Evolutionary conservation across 2,888 invertebrate genomes (phyloP).

Genomic region (Argyra leucocephala): DNA sequence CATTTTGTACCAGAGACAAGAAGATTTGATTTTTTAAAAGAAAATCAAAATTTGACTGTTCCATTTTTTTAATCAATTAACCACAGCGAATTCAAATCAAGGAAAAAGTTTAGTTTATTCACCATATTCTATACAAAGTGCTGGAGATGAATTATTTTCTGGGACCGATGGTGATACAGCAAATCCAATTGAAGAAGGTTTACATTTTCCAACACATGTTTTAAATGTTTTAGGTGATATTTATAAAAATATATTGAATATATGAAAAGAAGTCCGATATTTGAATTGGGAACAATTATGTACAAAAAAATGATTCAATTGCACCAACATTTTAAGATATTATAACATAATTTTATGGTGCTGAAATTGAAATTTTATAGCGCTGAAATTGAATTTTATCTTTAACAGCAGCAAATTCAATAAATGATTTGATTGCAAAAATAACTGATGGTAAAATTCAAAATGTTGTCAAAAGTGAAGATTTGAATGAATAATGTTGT

Average conservation of each 20-base stretch:
- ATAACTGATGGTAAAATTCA: slow-evolving; percentile 77
- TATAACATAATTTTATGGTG: slow-evolving; percentile 55
- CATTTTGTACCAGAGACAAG: background rate
- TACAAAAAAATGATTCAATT: slow-evolving; percentile 53
- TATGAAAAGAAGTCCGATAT: background rate
- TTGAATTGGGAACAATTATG: slow-evolving; percentile 62
- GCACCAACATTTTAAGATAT: slow-evolving; percentile 49
- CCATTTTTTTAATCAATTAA: slow-evolving; percentile 15
- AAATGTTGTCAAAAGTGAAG: slow-evolving; percentile 56
- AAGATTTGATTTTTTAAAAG: background rate
- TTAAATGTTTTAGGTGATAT: slow-evolving; percentile 14
- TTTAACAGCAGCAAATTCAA: slow-evolving; percentile 46
- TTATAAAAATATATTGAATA: slow-evolving; percentile 17
- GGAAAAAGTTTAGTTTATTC: slow-evolving; percentile 58
- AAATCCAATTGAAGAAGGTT: slow-evolving; percentile 47
- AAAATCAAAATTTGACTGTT: background rate
- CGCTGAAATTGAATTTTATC: slow-evolving; percentile 55
- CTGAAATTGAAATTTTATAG: slow-evolving; percentile 56
- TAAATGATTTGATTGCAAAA: slow-evolving; percentile 74
- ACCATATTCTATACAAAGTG: slow-evolving; percentile 59
- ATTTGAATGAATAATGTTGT: slow-evolving; percentile 69
- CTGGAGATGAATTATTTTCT: slow-evolving; percentile 57
- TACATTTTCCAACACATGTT: slow-evolving; percentile 35
- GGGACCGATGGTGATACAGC: slow-evolving; percentile 54
- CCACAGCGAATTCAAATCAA: slow-evolving; percentile 46